Conservation (phyloP, 2,888 invertebrate genomes). For the Lissocephala sabroskyi region DNA sequence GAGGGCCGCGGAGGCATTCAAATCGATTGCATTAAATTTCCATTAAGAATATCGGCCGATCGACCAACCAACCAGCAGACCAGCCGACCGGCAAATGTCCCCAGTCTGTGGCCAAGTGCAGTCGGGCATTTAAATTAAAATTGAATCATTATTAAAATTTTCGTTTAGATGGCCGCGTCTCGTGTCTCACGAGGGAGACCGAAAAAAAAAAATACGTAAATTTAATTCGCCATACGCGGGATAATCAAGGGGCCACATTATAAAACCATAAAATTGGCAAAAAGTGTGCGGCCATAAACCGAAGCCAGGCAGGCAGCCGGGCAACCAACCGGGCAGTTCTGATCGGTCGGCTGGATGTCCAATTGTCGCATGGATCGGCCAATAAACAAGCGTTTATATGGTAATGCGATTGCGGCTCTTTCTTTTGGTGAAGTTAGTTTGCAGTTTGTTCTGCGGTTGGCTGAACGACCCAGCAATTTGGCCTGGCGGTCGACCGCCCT, state of each 20-base stretch:
- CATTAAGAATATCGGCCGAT: conserved; percentile 28
- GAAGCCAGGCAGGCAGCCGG: conserved; percentile 10
- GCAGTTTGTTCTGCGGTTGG: no score
- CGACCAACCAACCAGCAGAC: not conserved
- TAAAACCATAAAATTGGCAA: conserved; percentile 64
- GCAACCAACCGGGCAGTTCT: not conserved
- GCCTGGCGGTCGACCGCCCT: conserved; percentile 21
- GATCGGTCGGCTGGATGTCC: conserved; percentile 12
- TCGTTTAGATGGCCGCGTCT: conserved; percentile 25
- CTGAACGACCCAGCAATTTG: no score
- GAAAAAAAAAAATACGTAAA: no score
- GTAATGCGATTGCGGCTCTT: conserved; percentile 28
- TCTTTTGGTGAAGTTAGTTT: no score
- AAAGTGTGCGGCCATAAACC: conserved; percentile 53
- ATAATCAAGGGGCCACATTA: conserved; percentile 64
- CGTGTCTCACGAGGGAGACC: conserved; percentile 56
- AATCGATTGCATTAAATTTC: conserved; percentile 43
- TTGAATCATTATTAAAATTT: conserved; percentile 66
- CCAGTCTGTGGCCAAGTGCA: conserved; percentile 15
- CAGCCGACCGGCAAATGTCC: conserved; percentile 17
- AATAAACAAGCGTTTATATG: conserved; percentile 61
- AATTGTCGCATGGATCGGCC: conserved; percentile 59
- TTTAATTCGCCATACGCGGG: conserved; percentile 63
- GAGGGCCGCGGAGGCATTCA: conserved; percentile 19
- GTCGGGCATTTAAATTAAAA: conserved; percentile 55